Base-by-base conservation (phyloP, 2,888 invertebrate genomes). In the Chaetogeoica ovagalla region DNA sequence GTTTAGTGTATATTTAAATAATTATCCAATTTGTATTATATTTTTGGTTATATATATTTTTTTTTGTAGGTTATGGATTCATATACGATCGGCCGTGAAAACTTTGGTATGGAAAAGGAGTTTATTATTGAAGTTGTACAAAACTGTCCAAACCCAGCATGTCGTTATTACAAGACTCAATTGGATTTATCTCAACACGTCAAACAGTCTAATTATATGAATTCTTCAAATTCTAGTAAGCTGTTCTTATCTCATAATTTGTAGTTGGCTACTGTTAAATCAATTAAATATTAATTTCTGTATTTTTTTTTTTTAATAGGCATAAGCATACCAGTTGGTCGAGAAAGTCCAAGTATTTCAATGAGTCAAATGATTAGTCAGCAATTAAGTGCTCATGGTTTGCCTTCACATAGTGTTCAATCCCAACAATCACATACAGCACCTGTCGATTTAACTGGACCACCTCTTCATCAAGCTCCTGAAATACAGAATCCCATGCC, bases 81-180 rank as follows among this genome's bases (percentile, higher is more conserved):
- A 3, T 94, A 94, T 84, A 94, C 94, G 83, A 93, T 94, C 85
- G 93, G 93, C 15, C 88, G 92, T 82, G 93, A 93, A 85, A 92
- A 92, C 85, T 93, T 93, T 87, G 93, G 93, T 72, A 94, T 95
- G 94, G 94, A 95, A 86, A 94, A 94, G 84, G 94, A 94, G 85
- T 94, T 94, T 84, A 94, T 95, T 72, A 89, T 94, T 77, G 94
- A 95, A 87, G 94, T 95, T 43, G 94, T 94, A 21, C 94, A 94
- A 85, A 94, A 94, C 84, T 95, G 94, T 84, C 94, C 94, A 0
- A 94, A 94, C 86, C 94, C 94, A 15, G 93, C 94, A 19, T 95
- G 94, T 85, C 91, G 94, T 43, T 94, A 93, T 85, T 94, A 94
- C 85, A 95, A 95, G 86, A 94, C 91, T 85, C 94, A 94, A 85